These are phyloP conservation scores for Acronicta leporina DNA, from an alignment of 2,888 invertebrate genomes.

Conservation along the genomic window DNA sequence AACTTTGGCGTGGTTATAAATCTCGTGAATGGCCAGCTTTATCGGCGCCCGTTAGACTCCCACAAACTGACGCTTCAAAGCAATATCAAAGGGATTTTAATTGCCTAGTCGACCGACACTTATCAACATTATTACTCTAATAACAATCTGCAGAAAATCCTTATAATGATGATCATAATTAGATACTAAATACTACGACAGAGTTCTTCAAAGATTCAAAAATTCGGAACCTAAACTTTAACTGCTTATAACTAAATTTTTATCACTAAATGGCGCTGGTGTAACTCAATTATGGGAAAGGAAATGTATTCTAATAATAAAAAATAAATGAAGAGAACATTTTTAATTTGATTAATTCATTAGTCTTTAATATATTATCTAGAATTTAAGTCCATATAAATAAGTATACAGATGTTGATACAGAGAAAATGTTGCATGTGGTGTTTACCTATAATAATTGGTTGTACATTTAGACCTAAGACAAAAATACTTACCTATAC, in stretches of 20 bases:
- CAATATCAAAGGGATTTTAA: constrained; percentile 80
- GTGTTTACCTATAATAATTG: too few species aligned
- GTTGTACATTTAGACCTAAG: too few species aligned
- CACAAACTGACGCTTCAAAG: constrained; percentile 76
- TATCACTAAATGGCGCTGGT: constrained; percentile 15
- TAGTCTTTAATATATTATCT: too few species aligned
- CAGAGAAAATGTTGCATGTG: too few species aligned
- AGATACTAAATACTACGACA: constrained; percentile 54
- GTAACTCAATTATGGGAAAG: neutral
- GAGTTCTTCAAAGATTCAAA: constrained; percentile 26
- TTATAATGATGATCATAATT: constrained; percentile 61
- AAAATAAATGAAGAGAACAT: too few species aligned
- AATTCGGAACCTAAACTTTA: constrained; percentile 13
- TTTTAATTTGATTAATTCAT: too few species aligned
- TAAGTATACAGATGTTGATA: too few species aligned
- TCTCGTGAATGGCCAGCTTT: constrained; percentile 78
- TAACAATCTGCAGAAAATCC: constrained; percentile 61
- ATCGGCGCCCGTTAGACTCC: constrained; percentile 73
- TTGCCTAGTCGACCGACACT: constrained; percentile 73
- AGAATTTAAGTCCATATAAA: too few species aligned
- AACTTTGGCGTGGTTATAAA: constrained; percentile 83
- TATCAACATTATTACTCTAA: constrained; percentile 67
- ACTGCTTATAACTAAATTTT: constrained; percentile 19
- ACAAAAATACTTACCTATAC: too few species aligned
- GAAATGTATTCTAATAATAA: constrained; percentile 6